These are phyloP conservation scores for Aurelia aurita complex sp. Pacific DNA, from an alignment of 30 jellyfish, hydroid and myxozoan genomes.

Conservation along the genomic window DNA sequence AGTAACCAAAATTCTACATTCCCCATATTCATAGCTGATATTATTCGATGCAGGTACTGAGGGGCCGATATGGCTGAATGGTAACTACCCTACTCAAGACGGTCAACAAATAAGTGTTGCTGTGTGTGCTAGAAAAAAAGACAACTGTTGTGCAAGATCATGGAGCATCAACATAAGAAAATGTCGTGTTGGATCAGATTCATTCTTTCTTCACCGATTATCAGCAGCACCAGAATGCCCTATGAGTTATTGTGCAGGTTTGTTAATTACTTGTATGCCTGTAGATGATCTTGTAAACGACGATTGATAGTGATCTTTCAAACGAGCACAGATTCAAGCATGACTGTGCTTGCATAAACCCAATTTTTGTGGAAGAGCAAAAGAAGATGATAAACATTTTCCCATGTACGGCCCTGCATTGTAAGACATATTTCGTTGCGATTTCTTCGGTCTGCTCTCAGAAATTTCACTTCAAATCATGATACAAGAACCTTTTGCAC, in stretches of 20 bases:
- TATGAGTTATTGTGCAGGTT: slow-evolving; percentile 94
- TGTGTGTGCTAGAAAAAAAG: slow-evolving; percentile 65
- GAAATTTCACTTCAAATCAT: too few relatives aligned
- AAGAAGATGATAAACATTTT: too few relatives aligned
- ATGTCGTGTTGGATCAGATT: slow-evolving; percentile 60
- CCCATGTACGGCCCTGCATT: too few relatives aligned
- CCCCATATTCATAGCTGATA: not conserved
- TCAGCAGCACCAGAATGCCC: slow-evolving; percentile 79
- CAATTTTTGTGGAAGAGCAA: too few relatives aligned
- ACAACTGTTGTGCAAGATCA: slow-evolving; percentile 38
- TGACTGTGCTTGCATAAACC: too few relatives aligned
- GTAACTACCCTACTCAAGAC: slow-evolving; percentile 69
- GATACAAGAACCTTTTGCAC: too few relatives aligned
- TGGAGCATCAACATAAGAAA: slow-evolving; percentile 66
- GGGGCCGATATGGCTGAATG: slow-evolving; percentile 84
- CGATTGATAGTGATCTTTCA: too few relatives aligned
- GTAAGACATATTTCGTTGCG: too few relatives aligned
- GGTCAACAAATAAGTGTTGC: slow-evolving; percentile 45
- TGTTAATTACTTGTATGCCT: not conserved
- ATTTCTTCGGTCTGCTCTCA: too few relatives aligned
- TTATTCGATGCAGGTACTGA: slow-evolving; percentile 53
- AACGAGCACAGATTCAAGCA: too few relatives aligned
- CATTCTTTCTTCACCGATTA: slow-evolving; percentile 55
- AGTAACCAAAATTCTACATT: not conserved
- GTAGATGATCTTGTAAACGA: too few relatives aligned